Conservation (phyloP, 2,113 vertebrate genomes). For the Polyodon spathula region DNA sequence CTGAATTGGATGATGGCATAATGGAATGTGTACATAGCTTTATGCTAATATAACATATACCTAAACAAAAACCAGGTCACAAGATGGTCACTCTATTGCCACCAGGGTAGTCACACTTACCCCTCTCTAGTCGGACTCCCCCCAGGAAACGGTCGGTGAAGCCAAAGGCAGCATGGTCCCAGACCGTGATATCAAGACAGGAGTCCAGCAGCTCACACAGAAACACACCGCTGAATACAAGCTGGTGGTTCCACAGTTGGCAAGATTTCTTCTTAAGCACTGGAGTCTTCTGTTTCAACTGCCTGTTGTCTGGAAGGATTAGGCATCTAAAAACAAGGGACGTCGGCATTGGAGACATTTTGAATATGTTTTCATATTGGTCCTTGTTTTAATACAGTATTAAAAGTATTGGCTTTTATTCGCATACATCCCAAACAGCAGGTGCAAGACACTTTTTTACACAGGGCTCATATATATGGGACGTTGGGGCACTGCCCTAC, state of each 20-base stretch:
- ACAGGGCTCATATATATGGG: too few relatives aligned
- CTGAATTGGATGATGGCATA: too few relatives aligned
- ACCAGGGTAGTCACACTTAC: constrained; percentile 30
- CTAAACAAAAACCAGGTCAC: neutral
- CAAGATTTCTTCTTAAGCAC: constrained; percentile 43
- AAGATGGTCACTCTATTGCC: too few relatives aligned
- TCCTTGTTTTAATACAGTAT: too few relatives aligned
- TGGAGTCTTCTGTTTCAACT: constrained; percentile 40
- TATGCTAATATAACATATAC: neutral
- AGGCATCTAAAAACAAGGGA: constrained; percentile 52
- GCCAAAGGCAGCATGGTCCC: constrained; percentile 46
- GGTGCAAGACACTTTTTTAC: too few relatives aligned
- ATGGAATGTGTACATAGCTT: too few relatives aligned
- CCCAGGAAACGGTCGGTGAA: constrained; percentile 39
- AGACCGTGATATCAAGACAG: constrained; percentile 48
- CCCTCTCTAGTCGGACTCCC: constrained; percentile 33
- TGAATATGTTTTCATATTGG: too few relatives aligned
- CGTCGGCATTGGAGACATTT: too few relatives aligned
- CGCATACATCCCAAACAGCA: too few relatives aligned
- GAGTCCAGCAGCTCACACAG: constrained; percentile 43
- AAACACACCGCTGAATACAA: constrained; percentile 46
- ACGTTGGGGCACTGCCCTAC: too few relatives aligned
- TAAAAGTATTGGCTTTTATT: too few relatives aligned
- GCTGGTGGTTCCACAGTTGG: constrained; percentile 55
- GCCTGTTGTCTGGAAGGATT: constrained; percentile 34